Percentiles rank a stretch among this genome's conserved stretches.
Evolutionary conservation across 2,888 invertebrate species (phyloP).

Genomic region (Sinelater perroti): DNA sequence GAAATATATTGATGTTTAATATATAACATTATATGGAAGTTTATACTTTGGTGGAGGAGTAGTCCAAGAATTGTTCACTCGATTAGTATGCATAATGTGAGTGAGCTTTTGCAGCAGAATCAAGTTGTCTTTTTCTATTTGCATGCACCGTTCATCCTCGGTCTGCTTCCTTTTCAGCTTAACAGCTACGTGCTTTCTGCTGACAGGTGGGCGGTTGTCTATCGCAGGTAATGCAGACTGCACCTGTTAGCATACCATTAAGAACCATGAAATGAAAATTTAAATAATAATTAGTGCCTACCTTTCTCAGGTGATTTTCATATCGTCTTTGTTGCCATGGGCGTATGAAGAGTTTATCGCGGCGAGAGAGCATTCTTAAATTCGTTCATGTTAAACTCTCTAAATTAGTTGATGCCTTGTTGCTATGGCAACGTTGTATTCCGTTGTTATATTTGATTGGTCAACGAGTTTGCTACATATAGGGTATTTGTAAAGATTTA

Average conservation of each 20-base stretch:
- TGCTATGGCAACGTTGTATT: background rate
- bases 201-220: constrained; percentile 70
- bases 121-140: constrained; percentile 75
- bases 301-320: constrained; percentile 75
- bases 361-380: constrained; percentile 72
- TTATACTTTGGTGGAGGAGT: constrained; percentile 69
- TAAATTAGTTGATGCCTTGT: background rate
- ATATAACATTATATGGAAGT: too few species aligned
- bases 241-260: too few species aligned
- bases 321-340: constrained; percentile 77
- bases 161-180: constrained; percentile 76
- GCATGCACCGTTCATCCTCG: constrained; percentile 71
- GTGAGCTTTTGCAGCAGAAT: constrained; percentile 72
- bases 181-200: constrained; percentile 71
- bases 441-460: background rate
- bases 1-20: constrained; percentile 19
- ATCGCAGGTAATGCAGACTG: constrained; percentile 72
- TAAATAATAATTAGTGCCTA: too few species aligned
- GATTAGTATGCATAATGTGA: constrained; percentile 71
- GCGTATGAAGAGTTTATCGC: constrained; percentile 74
- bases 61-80: constrained; percentile 74
- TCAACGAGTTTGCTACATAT: too few species aligned
- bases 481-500: too few species aligned
- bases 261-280: too few species aligned
- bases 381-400: too few species aligned